Percentiles rank a stretch among this genome's conserved stretches.
Conservation (phyloP, 2,888 invertebrate genomes). For the Eupithecia subfuscata region DNA sequence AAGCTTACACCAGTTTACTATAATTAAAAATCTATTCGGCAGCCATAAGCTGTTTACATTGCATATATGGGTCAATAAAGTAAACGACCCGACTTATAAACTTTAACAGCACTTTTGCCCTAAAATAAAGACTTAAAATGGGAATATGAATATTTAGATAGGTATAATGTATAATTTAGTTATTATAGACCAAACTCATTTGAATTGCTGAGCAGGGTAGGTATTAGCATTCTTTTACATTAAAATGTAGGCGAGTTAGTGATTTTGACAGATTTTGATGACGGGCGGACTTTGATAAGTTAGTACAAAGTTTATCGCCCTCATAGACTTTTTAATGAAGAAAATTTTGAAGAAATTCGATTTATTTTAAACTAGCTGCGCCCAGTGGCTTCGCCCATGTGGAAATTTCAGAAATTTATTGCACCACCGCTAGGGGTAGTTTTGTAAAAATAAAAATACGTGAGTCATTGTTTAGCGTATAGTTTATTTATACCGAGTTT, state of each 20-base stretch:
- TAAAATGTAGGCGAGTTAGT: background rate
- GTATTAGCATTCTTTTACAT: background rate
- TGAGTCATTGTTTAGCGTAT: too few relatives aligned
- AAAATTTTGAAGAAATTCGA: background rate
- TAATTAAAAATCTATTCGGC: background rate
- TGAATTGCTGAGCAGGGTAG: conserved; percentile 1
- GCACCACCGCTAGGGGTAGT: too few relatives aligned
- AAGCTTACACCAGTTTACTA: too few relatives aligned
- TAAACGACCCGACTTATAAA: background rate
- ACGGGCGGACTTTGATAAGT: background rate
- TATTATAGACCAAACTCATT: background rate
- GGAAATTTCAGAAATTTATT: too few relatives aligned
- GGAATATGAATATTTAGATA: background rate
- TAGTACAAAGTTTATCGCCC: background rate
- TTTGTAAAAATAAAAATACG: too few relatives aligned
- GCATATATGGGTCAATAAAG: background rate
- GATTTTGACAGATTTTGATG: background rate
- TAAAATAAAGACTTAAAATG: background rate
- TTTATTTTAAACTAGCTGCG: background rate
- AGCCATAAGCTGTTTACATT: background rate
- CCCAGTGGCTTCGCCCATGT: too few relatives aligned
- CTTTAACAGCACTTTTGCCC: background rate
- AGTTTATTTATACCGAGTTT: too few relatives aligned
- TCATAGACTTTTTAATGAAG: background rate
- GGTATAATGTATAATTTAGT: background rate